Evolutionary conservation across 2,888 invertebrate species (phyloP).

Genomic region (Clepsis dumicolana): DNA sequence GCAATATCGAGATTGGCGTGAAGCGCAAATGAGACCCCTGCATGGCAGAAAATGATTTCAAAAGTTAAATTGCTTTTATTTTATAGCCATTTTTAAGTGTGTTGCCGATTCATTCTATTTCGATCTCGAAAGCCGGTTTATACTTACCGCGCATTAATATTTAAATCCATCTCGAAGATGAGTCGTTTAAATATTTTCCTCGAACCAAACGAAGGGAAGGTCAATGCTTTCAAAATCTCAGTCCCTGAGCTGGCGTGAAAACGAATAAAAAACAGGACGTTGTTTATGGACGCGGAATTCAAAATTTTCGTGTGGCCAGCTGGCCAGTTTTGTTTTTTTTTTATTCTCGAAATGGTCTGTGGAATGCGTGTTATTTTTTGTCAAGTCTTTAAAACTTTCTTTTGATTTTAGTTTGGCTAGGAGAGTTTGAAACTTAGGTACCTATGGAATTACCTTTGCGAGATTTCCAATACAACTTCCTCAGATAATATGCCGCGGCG

Average conservation of each 20-base stretch:
- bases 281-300: background rate
- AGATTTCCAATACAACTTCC: conserved; percentile 88
- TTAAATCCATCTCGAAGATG: conserved; percentile 33
- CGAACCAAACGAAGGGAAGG: conserved; percentile 41
- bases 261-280: conserved; percentile 16
- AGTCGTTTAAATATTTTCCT: conserved; percentile 39
- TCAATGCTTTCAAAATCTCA: conserved; percentile 47
- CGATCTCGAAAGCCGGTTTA: conserved; percentile 33
- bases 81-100: background rate
- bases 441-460: conserved; percentile 77
- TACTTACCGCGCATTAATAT: conserved; percentile 29
- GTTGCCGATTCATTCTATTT: background rate
- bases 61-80: background rate
- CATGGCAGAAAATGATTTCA: background rate
- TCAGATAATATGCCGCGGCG: conserved; percentile 85
- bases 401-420: background rate
- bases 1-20: too few species aligned
- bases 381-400: background rate
- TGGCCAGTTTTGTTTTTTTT: background rate
- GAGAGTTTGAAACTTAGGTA: background rate
- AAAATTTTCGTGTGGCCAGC: background rate
- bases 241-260: conserved; percentile 28
- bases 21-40: background rate
- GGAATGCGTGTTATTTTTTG: background rate
- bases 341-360: background rate